Base-by-base conservation (phyloP, 2,113 vertebrate genomes). In the Periophthalmus modestus region DNA sequence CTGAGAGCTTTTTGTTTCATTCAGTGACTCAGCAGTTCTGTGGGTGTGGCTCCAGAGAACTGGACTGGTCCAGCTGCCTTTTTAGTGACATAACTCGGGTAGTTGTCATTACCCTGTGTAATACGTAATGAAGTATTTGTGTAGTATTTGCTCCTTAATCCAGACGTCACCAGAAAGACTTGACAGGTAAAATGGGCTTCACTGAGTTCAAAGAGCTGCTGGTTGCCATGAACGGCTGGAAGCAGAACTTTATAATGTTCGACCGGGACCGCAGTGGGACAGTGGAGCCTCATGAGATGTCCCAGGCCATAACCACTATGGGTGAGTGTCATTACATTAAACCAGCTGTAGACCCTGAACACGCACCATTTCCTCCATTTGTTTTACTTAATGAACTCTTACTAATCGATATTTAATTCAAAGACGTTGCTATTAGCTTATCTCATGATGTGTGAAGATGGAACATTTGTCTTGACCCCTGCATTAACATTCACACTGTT, bases 161-260 rank as follows among this genome's bases (percentile, higher is more conserved):
- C 34, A 39, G 11, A 23, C 1, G 6, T 57, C 69, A 16, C 68
- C 89, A 98, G 96, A 93, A 92, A 72, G 95, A 97, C 84, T 82
- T 86, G 59, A 95, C 95, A 1, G 96, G 96, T 23, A 98, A 96
- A 93, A 94, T 98, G 96, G 95, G 96, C 12, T 98, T 97, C 87
- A 94, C 69, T 69, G 95, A 97, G 92, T 97, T 97, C 87, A 97
- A 96, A 88, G 95, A 98, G 66, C 93, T 97, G 36, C 96, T 95
- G 84, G 69, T 75, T 1, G 95, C 92, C 24, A 91, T 98, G 43
- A 96, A 75, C 75, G 94, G 95, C 73, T 98, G 96, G 96, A 97
- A 98, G 90, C 95, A 96, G 87, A 95, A 97, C 92, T 98, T 98
- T 85, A 82, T 95, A 90, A 93, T 93, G 87, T 91, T 95, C 18